phyloP scores from a whole-genome alignment of 1,140 invertebrate genomes.

The Drosophila repletoides region DNA sequence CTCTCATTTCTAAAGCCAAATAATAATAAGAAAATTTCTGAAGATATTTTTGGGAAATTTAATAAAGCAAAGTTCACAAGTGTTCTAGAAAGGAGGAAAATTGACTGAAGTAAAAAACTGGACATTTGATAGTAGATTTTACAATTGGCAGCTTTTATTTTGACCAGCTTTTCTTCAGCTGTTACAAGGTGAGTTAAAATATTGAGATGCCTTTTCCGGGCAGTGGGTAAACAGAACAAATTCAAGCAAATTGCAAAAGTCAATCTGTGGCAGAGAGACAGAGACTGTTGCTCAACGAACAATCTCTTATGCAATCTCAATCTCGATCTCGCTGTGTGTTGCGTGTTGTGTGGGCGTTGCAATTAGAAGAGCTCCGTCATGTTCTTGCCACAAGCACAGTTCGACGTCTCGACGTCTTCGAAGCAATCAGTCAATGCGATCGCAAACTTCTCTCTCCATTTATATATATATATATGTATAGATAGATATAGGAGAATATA shows the following conservation, averaged over 20 bases:
- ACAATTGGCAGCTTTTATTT: too few species aligned
- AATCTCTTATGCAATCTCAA: conserved; percentile 65
- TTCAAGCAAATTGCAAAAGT: conserved; percentile 72
- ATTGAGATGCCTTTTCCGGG: background rate
- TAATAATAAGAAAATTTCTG: too few species aligned
- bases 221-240: conserved; percentile 22
- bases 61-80: too few species aligned
- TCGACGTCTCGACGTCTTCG: conserved; percentile 57
- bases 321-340: conserved; percentile 17
- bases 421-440: conserved; percentile 66
- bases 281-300: conserved; percentile 27
- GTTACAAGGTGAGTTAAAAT: background rate
- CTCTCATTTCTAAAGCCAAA: background rate
- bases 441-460: too few species aligned
- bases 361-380: conserved; percentile 70
- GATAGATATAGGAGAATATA: background rate
- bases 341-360: conserved; percentile 71
- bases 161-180: background rate
- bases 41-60: too few species aligned
- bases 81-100: too few species aligned
- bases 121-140: too few species aligned
- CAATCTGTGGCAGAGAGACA: conserved; percentile 31
- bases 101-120: too few species aligned
- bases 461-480: background rate
- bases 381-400: conserved; percentile 50